A percentile compares a stretch with the other conserved stretches of the same genome.
These are phyloP conservation scores for Mionectes olivaceus DNA, from an alignment of 2,797 vertebrate genomes.

Conservation along the genomic window DNA sequence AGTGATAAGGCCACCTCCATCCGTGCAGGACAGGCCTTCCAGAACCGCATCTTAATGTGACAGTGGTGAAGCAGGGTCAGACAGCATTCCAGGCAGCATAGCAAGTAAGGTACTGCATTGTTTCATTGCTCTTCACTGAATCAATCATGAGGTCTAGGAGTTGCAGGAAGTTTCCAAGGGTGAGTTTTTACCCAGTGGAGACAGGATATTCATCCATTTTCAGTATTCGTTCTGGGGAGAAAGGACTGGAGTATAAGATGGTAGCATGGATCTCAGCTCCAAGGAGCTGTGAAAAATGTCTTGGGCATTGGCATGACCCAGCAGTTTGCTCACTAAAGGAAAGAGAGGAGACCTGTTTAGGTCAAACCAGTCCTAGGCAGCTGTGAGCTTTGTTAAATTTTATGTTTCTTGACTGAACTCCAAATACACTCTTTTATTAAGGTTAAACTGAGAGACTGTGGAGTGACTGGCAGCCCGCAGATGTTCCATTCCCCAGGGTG, in stretches of 20 bases:
- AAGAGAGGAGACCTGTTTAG: not conserved
- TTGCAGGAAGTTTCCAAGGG: not conserved
- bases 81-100: not conserved
- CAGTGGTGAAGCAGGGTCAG: not conserved
- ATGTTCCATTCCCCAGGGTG: not conserved
- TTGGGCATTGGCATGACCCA: not conserved
- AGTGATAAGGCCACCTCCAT: not conserved
- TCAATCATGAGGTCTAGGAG: not conserved
- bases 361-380: not conserved
- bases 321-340: not conserved
- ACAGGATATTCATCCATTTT: not conserved
- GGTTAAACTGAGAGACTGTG: not conserved
- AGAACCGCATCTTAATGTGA: not conserved
- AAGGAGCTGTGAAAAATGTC: not conserved
- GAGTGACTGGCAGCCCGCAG: not conserved
- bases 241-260: not conserved
- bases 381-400: not conserved
- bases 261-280: not conserved
- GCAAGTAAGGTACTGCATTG: not conserved
- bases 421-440: not conserved
- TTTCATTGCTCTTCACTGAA: not conserved
- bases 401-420: not conserved
- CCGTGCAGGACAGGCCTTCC: not conserved
- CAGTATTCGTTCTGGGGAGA: not conserved
- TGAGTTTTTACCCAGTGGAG: not conserved